phyloP scores from a whole-genome alignment of 2,113 vertebrate species.

The Esox niger region DNA sequence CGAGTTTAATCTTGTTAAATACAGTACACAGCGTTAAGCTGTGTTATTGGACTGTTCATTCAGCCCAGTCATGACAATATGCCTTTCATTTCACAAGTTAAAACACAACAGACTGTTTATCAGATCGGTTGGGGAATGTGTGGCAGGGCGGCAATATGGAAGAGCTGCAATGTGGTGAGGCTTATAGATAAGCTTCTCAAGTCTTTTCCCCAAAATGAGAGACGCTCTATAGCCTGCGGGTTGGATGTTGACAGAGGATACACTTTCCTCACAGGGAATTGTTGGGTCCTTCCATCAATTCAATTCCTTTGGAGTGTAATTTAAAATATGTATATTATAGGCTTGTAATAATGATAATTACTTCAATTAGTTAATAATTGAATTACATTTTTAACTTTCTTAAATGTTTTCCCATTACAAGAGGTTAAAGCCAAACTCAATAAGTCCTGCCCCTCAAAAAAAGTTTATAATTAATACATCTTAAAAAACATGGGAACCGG shows the following conservation, averaged over 20 bases:
- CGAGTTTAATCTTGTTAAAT: conserved; percentile 56
- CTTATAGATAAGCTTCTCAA: conserved; percentile 58
- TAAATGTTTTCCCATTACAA: too few species aligned
- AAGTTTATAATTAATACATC: too few species aligned
- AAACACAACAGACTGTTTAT: conserved; percentile 62
- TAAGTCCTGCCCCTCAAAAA: too few species aligned
- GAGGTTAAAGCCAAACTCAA: too few species aligned
- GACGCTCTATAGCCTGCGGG: conserved; percentile 49
- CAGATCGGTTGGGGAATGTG: conserved; percentile 65
- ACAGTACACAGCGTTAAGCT: conserved; percentile 46
- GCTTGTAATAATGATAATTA: too few species aligned
- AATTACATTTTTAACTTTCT: too few species aligned
- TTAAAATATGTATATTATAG: too few species aligned
- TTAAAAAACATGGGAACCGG: too few species aligned
- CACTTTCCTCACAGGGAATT: conserved; percentile 9
- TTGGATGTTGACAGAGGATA: conserved; percentile 37
- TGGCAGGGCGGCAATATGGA: neutral
- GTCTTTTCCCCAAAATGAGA: conserved; percentile 33
- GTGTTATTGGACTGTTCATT: conserved; percentile 58
- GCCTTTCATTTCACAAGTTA: conserved; percentile 54
- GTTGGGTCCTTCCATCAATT: too few species aligned
- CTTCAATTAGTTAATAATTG: too few species aligned
- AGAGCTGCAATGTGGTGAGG: conserved; percentile 57
- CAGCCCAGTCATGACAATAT: conserved; percentile 61
- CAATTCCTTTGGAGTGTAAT: too few species aligned